phyloP scores from a whole-genome alignment of 2,888 invertebrate species.

The Microchrysa polita region DNA sequence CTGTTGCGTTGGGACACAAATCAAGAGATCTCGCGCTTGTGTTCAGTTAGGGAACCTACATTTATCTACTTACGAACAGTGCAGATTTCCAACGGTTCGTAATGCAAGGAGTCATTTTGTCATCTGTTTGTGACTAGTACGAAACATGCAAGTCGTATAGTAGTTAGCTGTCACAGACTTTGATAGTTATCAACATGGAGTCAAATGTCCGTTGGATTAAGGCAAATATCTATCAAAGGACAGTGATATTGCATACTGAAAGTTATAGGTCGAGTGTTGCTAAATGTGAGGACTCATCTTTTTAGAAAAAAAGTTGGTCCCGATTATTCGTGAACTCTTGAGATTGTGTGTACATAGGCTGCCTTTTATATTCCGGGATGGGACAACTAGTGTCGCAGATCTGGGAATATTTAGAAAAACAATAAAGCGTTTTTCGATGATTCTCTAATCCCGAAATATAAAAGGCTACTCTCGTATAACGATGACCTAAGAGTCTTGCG shows the following conservation, averaged over 20 bases:
- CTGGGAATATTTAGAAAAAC: too few relatives aligned
- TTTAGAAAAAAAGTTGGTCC: too few relatives aligned
- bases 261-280: not conserved
- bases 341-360: too few relatives aligned
- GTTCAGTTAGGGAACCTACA: not conserved
- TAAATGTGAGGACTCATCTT: too few relatives aligned
- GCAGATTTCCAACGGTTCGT: not conserved
- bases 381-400: too few relatives aligned
- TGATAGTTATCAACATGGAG: slow-evolving; percentile 10
- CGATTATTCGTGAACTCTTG: too few relatives aligned
- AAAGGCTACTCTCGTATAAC: too few relatives aligned
- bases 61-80: too few relatives aligned
- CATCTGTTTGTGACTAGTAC: not conserved
- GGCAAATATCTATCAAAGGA: slow-evolving; percentile 1
- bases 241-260: not conserved
- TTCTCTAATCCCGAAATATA: too few relatives aligned
- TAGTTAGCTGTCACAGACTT: not conserved
- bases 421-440: too few relatives aligned
- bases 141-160: not conserved
- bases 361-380: too few relatives aligned
- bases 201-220: slow-evolving; percentile 7
- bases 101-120: not conserved
- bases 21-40: slow-evolving; percentile 10
- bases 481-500: too few relatives aligned
- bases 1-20: not conserved